Evolutionary conservation across 2,888 invertebrate species (phyloP), one percentile per base, ranked within the genome.

Genomic region (Callosobruchus maculatus): DNA sequence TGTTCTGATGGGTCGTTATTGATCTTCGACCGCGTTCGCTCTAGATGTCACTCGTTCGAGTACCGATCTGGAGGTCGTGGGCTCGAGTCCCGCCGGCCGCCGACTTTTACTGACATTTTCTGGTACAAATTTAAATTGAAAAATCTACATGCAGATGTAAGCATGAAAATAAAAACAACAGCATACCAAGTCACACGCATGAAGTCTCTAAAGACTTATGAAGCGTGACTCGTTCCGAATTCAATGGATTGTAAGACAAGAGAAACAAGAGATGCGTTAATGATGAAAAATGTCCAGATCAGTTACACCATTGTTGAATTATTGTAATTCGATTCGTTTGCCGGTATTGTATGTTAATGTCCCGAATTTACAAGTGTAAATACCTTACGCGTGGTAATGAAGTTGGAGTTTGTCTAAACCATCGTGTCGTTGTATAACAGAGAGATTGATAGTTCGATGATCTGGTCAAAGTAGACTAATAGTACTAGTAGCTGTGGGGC

Each of bases 211-310:
- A 5, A 30, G 9, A 18, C 49, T 49, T 49, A 49, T 49, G 49
- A 13, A 13, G 13, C 49, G 13, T 13, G 49, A 7, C n/a, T 49
- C 18, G 7, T 18, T 49, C 7, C 69, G 31, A 31, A 49, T 20
- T 49, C 20, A 31, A 22, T 71, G 49, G 30, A 71, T 2, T 22
- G 30, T 20, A 71, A n/a, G 22, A 49, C 30, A 71, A 49, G 71
- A 26, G 71, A 49, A 31, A 31, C 71, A 71, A 26, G 22, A 69
- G 69, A 69, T 22, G 69, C 22, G 71, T 31, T 22, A 70, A 72
- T 72, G 22, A 66, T 26, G 20, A 7, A 72, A 22, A 67, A 68
- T 70, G 74, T 73, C 49, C 49, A 18, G 9, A 49, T 49, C 49
- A 49, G 49, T 49, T 7, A 7, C 49, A 49, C 49, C 49, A 49